Percentiles rank a stretch among this genome's conserved stretches.
phyloP scores from a whole-genome alignment of 2,113 vertebrate genomes.

The Anhinga anhinga region DNA sequence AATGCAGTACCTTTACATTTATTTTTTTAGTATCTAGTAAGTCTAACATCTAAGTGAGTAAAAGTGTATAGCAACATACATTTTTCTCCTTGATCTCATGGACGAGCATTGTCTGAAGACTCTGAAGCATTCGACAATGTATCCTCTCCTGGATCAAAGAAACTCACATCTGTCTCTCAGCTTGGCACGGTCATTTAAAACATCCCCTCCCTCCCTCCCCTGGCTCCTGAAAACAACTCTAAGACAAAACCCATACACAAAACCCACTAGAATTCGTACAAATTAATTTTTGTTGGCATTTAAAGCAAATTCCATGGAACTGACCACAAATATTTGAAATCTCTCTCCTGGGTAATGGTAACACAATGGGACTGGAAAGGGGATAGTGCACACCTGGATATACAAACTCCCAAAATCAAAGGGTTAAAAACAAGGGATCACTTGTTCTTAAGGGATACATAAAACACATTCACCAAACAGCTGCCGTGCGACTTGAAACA shows the following conservation, averaged over 20 bases:
- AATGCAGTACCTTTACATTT: constrained; percentile 24
- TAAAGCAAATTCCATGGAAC: constrained; percentile 26
- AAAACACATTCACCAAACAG: constrained; percentile 20
- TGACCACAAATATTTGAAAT: constrained; percentile 43
- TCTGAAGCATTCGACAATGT: constrained; percentile 23
- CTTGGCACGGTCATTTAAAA: constrained; percentile 38
- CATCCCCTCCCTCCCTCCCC: background rate
- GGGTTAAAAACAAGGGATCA: constrained; percentile 65
- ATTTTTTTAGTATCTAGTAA: constrained; percentile 60
- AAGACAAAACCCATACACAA: constrained; percentile 15
- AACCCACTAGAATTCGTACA: background rate
- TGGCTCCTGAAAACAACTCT: background rate
- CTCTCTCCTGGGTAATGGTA: constrained; percentile 6
- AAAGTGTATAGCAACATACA: constrained; percentile 8
- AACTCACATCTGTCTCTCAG: constrained; percentile 60
- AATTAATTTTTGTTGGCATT: constrained; percentile 42
- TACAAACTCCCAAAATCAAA: constrained; percentile 39
- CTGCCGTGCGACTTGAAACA: background rate
- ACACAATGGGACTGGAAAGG: constrained; percentile 26
- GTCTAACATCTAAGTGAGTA: constrained; percentile 66
- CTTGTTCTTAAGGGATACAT: constrained; percentile 21
- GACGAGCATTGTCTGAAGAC: constrained; percentile 37
- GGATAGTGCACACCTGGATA: constrained; percentile 50
- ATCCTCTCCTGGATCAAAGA: constrained; percentile 55
- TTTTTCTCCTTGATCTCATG: constrained; percentile 47